Conservation (phyloP, 2,888 invertebrate species). For the Phaedon cochleariae region DNA sequence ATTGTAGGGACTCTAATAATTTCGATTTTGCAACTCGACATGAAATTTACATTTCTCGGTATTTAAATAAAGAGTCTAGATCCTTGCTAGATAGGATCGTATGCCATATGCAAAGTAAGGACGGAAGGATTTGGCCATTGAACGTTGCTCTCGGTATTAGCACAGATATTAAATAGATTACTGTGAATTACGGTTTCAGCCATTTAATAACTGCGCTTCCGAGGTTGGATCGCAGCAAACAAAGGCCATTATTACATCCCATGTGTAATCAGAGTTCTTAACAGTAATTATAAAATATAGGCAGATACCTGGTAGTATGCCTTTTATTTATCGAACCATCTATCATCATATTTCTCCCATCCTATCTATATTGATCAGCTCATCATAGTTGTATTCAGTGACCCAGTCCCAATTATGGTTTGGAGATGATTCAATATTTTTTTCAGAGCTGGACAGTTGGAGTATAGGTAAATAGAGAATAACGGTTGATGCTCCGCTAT, state of each 20-base stretch:
- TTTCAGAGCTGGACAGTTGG: no score
- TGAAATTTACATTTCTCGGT: constrained; percentile 18
- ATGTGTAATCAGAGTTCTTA: constrained; percentile 16
- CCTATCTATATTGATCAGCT: no score
- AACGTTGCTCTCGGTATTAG: constrained; percentile 33
- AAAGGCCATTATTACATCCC: constrained; percentile 28
- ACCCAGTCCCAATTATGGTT: no score
- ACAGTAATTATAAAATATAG: neutral
- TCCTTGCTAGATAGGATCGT: neutral
- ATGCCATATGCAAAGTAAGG: constrained; percentile 21
- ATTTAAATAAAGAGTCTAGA: constrained; percentile 2
- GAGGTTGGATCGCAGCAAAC: constrained; percentile 22
- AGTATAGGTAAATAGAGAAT: no score
- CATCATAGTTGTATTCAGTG: no score
- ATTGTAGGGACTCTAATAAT: neutral
- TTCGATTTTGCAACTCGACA: constrained; percentile 8
- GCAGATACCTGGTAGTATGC: no score
- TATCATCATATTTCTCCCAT: neutral
- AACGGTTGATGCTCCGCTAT: neutral
- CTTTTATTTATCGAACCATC: no score
- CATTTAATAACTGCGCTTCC: constrained; percentile 32
- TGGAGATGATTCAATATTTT: neutral
- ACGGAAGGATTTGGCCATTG: constrained; percentile 34
- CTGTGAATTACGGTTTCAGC: constrained; percentile 40
- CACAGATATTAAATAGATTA: constrained; percentile 42